Conservation (phyloP, 1,140 invertebrate genomes). For the Leptinotarsa texana region DNA sequence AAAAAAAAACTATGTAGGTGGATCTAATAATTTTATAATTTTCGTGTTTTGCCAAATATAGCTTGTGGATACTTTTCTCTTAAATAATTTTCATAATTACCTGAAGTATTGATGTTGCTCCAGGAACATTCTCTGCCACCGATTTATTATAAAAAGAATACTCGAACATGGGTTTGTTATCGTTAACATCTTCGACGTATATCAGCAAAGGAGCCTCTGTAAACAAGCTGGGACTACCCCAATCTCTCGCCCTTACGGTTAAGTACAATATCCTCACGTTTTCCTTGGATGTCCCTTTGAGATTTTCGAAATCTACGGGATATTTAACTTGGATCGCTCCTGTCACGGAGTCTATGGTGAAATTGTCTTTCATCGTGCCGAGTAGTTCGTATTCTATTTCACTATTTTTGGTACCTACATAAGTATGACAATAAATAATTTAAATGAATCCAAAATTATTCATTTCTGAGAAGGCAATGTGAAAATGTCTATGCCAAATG, state of each 20-base stretch:
- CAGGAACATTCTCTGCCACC: slow-evolving; percentile 80
- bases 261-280: slow-evolving; percentile 75
- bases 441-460: too few species aligned
- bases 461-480: too few species aligned
- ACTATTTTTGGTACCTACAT: slow-evolving; percentile 79
- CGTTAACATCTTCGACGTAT: slow-evolving; percentile 87
- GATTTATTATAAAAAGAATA: slow-evolving; percentile 72
- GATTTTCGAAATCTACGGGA: slow-evolving; percentile 80
- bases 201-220: slow-evolving; percentile 76
- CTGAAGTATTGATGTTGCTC: slow-evolving; percentile 78
- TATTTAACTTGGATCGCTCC: slow-evolving; percentile 71
- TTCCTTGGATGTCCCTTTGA: slow-evolving; percentile 62
- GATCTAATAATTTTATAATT: too few species aligned
- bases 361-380: slow-evolving; percentile 76
- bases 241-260: slow-evolving; percentile 77
- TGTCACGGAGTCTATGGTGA: slow-evolving; percentile 74
- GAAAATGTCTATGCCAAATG: too few species aligned
- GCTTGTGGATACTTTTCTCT: too few species aligned
- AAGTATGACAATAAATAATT: neutral
- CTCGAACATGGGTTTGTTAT: slow-evolving; percentile 82
- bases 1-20: too few species aligned
- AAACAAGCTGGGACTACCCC: slow-evolving; percentile 74
- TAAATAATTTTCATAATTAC: slow-evolving; percentile 54
- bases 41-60: too few species aligned
- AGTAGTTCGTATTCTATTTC: slow-evolving; percentile 78